Base-by-base conservation (phyloP, 2,113 vertebrate genomes). In the Malurus alboscapulatus region DNA sequence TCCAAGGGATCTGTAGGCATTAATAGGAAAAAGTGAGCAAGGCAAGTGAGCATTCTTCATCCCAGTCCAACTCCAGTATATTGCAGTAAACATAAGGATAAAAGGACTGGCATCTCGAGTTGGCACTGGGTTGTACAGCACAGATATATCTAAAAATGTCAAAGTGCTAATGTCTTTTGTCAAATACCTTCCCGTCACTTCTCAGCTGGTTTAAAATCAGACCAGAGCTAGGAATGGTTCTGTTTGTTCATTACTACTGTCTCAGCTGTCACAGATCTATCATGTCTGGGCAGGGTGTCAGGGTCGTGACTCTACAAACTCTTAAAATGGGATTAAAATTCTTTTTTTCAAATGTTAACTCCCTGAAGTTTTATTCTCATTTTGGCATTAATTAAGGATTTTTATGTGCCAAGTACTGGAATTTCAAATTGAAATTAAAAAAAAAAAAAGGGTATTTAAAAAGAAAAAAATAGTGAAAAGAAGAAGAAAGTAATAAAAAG, bases 211-310 rank as follows among this genome's bases (percentile, higher is more conserved):
- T 67, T 55, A 38, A 69, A 63, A 17, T 58, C 29, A 80, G 17
- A 30, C 1, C 4, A 69, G 32, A 44, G 1, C 27, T 51, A 74
- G 5, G 12, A 81, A 26, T 27, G 2, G 5, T 54, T 77, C 29
- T 48, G 3, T 58, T 92, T 94, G 59, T 32, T 88, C 29, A 36
- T 47, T 51, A 45, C 7, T 48, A 2, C 6, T 67, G 3, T 42
- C 32, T 94, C 42, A 78, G 36, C 8, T 50, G 9, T 42, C 42
- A 36, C 6, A 30, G 6, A 54, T 44, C 10, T 14, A 27, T 51
- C 42, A 14, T 20, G 1, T 0, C 6, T 9, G 8, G 24, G 12
- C 2, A n/a, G 32, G 19, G 14, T 42, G 8, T 53, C 19, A 69
- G 6, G 5, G 1, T 26, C 4, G 1, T 3, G 2, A 34, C 8